phyloP scores from a whole-genome alignment of 2,113 vertebrate genomes.

The Eira barbara region DNA sequence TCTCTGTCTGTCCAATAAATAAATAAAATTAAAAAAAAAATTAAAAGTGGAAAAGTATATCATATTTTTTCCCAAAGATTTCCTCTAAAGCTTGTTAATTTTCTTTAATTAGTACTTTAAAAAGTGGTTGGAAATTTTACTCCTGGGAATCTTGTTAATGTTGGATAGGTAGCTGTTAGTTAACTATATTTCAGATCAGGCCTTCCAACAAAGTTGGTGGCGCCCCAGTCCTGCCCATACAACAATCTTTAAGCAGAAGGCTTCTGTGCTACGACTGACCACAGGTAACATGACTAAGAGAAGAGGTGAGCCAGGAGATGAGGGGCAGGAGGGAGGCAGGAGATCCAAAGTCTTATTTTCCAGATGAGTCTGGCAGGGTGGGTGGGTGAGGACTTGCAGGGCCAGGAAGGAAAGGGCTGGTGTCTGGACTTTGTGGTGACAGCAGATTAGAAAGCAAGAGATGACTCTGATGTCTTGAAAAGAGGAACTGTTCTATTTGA shows the following conservation, averaged over 20 bases:
- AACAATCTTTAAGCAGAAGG: not conserved
- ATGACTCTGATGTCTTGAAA: conserved; percentile 37
- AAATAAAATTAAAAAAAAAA: not conserved
- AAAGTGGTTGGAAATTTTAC: not conserved
- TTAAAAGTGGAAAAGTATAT: not conserved
- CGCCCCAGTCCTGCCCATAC: not conserved
- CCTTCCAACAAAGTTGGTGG: not conserved
- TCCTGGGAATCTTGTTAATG: not conserved
- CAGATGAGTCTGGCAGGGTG: not conserved
- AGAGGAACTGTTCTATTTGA: conserved; percentile 59
- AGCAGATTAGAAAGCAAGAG: conserved; percentile 48
- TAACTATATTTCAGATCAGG: not conserved
- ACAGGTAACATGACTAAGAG: not conserved
- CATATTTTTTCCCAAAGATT: not conserved
- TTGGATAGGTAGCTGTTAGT: not conserved
- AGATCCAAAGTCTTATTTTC: not conserved
- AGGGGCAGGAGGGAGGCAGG: not conserved
- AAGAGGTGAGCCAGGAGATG: not conserved
- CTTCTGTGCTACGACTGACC: not conserved
- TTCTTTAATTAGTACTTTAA: not conserved
- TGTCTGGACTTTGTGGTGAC: conserved; percentile 44
- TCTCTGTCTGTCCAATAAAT: no score
- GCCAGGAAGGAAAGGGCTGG: not conserved
- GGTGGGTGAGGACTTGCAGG: not conserved
- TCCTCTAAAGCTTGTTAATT: not conserved